Conservation (phyloP, 1,140 invertebrate genomes). For the Ceratina japonica region DNA sequence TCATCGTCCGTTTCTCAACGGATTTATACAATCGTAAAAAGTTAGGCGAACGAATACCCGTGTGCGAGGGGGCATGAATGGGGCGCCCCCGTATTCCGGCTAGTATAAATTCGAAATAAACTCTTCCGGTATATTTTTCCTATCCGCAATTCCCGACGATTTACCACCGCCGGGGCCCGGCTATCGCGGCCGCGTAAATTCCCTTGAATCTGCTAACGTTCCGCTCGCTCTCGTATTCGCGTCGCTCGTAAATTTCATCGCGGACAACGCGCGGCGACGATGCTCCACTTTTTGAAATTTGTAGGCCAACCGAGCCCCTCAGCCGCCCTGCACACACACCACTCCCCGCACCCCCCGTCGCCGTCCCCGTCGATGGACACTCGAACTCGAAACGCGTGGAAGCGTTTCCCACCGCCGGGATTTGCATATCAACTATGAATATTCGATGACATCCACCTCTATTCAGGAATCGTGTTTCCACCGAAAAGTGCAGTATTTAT, state of each 20-base stretch:
- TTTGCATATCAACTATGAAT: slow-evolving; percentile 31
- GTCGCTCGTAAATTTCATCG: slow-evolving; percentile 27
- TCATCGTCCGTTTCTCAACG: no score
- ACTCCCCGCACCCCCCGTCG: no score
- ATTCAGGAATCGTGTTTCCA: neutral
- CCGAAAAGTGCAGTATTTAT: no score
- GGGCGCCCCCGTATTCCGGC: neutral
- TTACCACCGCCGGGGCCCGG: slow-evolving; percentile 2
- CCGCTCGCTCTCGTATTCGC: neutral
- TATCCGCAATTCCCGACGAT: slow-evolving; percentile 28
- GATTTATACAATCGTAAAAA: no score
- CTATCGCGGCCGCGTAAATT: slow-evolving; percentile 23
- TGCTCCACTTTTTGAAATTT: slow-evolving; percentile 33
- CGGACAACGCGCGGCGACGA: neutral
- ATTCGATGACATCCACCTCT: slow-evolving; percentile 2
- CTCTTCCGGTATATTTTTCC: slow-evolving; percentile 29
- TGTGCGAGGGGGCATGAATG: neutral
- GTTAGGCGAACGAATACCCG: no score
- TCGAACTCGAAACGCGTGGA: slow-evolving; percentile 15
- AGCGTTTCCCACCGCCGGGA: neutral
- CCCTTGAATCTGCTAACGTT: slow-evolving; percentile 18
- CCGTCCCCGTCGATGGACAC: no score
- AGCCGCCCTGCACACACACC: no score
- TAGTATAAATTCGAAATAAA: slow-evolving; percentile 23
- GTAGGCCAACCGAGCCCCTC: slow-evolving; percentile 34